phyloP scores from a whole-genome alignment of 2,797 vertebrate species.

The Esox lucius region DNA sequence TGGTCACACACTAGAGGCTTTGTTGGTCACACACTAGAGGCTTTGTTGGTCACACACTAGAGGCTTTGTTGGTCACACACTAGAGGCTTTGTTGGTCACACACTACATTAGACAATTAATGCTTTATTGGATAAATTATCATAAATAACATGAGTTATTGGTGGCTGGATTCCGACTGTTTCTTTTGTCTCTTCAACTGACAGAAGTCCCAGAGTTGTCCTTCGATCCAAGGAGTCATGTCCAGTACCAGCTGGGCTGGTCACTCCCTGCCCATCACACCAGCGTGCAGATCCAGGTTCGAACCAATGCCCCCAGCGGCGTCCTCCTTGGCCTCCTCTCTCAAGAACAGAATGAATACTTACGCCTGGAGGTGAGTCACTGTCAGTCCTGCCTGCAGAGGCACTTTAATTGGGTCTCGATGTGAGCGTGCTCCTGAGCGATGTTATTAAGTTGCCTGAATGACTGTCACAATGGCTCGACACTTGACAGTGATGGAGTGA shows the following conservation, averaged over 20 bases:
- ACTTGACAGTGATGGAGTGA: constrained; percentile 50
- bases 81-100: too few species aligned
- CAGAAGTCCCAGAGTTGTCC: constrained; percentile 80
- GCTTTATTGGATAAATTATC: too few species aligned
- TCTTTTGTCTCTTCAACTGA: constrained; percentile 28
- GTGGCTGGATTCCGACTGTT: not conserved
- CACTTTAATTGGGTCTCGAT: constrained; percentile 32
- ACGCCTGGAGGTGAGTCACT: constrained; percentile 80
- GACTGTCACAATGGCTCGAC: constrained; percentile 54
- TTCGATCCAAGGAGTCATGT: constrained; percentile 83
- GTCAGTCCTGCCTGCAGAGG: not conserved
- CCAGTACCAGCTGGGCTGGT: constrained; percentile 77
- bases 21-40: too few species aligned
- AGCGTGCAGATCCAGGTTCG: constrained; percentile 78
- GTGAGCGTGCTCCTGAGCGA: constrained; percentile 36
- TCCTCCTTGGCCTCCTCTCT: constrained; percentile 78
- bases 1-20: too few species aligned
- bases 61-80: too few species aligned
- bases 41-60: too few species aligned
- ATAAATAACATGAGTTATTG: not conserved
- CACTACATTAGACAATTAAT: too few species aligned
- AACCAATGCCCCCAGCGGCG: constrained; percentile 72
- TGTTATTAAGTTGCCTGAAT: constrained; percentile 49
- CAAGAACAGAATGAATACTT: constrained; percentile 82
- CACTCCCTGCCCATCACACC: constrained; percentile 69